A percentile compares a stretch with the other conserved stretches of the same genome.
Conservation (phyloP, 92 coral and sea anemone species). For the Zoanthus gigantus region DNA sequence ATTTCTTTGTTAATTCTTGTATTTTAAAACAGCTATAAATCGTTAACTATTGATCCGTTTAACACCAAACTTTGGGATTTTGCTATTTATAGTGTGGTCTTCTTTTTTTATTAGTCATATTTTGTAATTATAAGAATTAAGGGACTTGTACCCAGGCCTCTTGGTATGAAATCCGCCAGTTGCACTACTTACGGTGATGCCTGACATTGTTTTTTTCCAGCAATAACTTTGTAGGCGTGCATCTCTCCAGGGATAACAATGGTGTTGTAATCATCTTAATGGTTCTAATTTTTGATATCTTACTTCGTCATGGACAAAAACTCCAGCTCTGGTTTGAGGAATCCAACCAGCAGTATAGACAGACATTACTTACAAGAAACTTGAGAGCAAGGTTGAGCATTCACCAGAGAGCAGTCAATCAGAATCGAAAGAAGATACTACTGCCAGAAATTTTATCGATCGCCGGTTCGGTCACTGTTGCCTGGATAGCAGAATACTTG, state of each 20-base stretch:
- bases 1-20: too few species aligned
- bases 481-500: constrained; percentile 86
- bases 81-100: too few species aligned
- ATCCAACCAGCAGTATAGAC: constrained; percentile 45
- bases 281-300: constrained; percentile 71
- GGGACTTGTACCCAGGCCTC: too few species aligned
- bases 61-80: too few species aligned
- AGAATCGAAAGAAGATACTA: not conserved
- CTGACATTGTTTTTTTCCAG: constrained; percentile 45
- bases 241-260: constrained; percentile 79
- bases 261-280: constrained; percentile 76
- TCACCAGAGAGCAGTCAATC: constrained; percentile 15
- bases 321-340: constrained; percentile 34
- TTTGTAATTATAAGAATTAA: too few species aligned
- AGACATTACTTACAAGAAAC: constrained; percentile 73
- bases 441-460: constrained; percentile 65
- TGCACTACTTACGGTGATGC: too few species aligned
- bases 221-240: constrained; percentile 94
- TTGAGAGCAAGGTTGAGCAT: constrained; percentile 59
- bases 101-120: too few species aligned
- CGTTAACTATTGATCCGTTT: too few species aligned
- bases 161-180: too few species aligned
- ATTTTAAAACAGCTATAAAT: too few species aligned
- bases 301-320: constrained; percentile 88
- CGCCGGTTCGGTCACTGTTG: constrained; percentile 77